phyloP scores from a whole-genome alignment of 1,140 invertebrate genomes.

The Arion vulgaris region DNA sequence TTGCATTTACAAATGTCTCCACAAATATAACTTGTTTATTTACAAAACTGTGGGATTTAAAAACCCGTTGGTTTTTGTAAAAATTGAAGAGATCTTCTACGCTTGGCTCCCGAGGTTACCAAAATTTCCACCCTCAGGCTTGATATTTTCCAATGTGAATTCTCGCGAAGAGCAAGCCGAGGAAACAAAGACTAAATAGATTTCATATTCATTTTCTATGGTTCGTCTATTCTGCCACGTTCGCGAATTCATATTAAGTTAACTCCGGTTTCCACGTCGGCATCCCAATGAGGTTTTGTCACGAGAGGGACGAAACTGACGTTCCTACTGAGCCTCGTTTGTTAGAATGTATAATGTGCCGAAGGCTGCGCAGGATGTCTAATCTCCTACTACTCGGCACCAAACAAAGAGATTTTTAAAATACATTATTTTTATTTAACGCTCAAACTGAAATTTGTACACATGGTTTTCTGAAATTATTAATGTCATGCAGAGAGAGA shows the following conservation, averaged over 20 bases:
- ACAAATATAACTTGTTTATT: background rate
- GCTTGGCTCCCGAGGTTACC: background rate
- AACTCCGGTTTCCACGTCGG: background rate
- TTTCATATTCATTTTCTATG: background rate
- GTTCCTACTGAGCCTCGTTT: background rate
- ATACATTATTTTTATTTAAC: background rate
- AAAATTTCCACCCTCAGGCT: background rate
- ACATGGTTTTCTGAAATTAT: background rate
- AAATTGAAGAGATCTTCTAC: background rate
- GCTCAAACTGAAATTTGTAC: background rate
- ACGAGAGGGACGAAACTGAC: background rate
- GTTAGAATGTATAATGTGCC: background rate
- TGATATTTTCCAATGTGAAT: background rate
- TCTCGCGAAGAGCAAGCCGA: background rate
- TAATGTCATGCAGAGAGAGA: background rate
- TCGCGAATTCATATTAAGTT: background rate
- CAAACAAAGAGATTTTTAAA: conserved; percentile 4
- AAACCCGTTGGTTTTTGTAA: background rate
- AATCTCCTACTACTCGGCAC: background rate
- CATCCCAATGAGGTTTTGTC: background rate
- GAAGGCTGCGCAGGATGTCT: background rate
- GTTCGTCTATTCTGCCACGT: background rate
- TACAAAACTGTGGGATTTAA: background rate
- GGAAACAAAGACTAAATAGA: conserved; percentile 10
- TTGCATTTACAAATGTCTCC: too few species aligned